phyloP scores from a whole-genome alignment of 1,140 invertebrate species.

The Drosophila nasuta region DNA sequence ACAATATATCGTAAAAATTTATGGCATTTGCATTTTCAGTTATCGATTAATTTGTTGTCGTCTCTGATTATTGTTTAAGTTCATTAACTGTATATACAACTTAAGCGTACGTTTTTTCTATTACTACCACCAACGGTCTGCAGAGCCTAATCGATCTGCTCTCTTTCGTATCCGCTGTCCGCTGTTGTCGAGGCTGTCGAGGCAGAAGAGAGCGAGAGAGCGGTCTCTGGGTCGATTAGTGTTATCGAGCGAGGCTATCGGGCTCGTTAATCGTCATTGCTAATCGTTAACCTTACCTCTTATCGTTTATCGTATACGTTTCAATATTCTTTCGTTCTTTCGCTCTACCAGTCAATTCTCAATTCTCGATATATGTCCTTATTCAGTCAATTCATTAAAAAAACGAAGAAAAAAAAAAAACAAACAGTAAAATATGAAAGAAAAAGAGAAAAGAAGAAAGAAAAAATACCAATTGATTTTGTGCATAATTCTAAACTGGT shows the following conservation, averaged over 20 bases:
- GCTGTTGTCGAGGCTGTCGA: conserved; percentile 6
- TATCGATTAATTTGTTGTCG: neutral
- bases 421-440: conserved; percentile 5
- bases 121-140: conserved; percentile 1
- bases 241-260: neutral
- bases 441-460: conserved; percentile 23
- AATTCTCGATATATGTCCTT: conserved; percentile 12
- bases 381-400: conserved; percentile 20
- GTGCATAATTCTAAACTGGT: conserved; percentile 86
- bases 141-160: conserved; percentile 21
- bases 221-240: conserved; percentile 33
- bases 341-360: conserved; percentile 20
- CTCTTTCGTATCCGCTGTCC: conserved; percentile 31
- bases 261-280: conserved; percentile 5
- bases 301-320: conserved; percentile 17
- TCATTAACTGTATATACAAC: conserved; percentile 32
- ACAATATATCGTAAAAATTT: conserved; percentile 1
- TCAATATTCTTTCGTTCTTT: conserved; percentile 8
- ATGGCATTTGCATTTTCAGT: conserved; percentile 10
- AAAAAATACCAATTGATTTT: conserved; percentile 32
- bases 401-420: conserved; percentile 8
- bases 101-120: conserved; percentile 3
- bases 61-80: neutral
- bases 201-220: conserved; percentile 47
- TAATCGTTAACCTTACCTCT: neutral